A percentile compares a stretch with the other conserved stretches of the same genome.
These are phyloP conservation scores for Philereme transversata DNA, from an alignment of 2,888 invertebrate species.

Conservation along the genomic window DNA sequence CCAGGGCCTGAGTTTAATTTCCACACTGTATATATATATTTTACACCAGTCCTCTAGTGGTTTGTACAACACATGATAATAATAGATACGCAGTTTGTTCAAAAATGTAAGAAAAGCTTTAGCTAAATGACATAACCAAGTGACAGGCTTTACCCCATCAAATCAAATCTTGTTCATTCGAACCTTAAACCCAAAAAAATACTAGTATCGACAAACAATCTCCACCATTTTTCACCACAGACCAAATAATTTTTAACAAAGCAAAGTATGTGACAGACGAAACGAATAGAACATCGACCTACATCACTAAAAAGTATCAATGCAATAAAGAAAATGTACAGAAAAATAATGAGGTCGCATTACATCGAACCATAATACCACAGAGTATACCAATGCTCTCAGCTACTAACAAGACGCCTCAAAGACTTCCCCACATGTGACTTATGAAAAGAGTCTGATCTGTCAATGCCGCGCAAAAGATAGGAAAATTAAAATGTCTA, in stretches of 20 bases:
- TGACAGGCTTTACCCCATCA: too few relatives aligned
- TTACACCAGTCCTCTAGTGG: too few relatives aligned
- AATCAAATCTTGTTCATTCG: too few relatives aligned
- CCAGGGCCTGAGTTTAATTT: too few relatives aligned
- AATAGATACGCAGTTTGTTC: too few relatives aligned
- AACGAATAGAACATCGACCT: conserved; percentile 6
- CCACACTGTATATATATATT: too few relatives aligned
- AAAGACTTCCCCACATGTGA: conserved; percentile 76
- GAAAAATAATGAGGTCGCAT: conserved; percentile 52
- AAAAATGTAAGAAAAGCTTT: too few relatives aligned
- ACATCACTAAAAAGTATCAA: conserved; percentile 30
- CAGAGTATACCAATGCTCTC: conserved; percentile 20
- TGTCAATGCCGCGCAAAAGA: conserved; percentile 68
- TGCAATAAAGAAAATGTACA: conserved; percentile 42
- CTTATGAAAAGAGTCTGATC: conserved; percentile 77
- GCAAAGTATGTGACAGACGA: neutral
- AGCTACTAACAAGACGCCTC: conserved; percentile 73
- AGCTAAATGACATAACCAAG: too few relatives aligned
- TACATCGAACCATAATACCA: conserved; percentile 33
- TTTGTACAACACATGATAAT: too few relatives aligned
- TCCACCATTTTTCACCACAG: too few relatives aligned
- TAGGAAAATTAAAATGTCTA: conserved; percentile 84
- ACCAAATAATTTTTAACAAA: neutral
- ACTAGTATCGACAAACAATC: too few relatives aligned
- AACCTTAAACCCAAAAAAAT: too few relatives aligned